A percentile compares a stretch with the other conserved stretches of the same genome.
These are phyloP conservation scores for Mycteria americana DNA, from an alignment of 2,797 vertebrate species.

Conservation along the genomic window DNA sequence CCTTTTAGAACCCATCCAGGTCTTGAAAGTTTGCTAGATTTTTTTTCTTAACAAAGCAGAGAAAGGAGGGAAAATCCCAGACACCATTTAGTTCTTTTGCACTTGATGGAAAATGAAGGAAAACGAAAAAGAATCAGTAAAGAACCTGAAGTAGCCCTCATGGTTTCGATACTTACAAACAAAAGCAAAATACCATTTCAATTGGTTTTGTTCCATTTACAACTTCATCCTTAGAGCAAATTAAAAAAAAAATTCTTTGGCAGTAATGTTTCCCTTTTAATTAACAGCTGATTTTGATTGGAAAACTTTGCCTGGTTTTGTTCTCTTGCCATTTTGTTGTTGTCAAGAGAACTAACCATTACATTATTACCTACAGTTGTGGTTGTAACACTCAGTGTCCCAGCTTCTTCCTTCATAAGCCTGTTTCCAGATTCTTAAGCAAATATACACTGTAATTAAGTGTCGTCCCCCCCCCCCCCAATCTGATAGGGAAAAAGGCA, in stretches of 20 bases:
- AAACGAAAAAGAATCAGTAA: not conserved
- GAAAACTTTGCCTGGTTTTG: not conserved
- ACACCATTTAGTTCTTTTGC: not conserved
- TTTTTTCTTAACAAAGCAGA: not conserved
- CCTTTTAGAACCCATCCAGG: not conserved
- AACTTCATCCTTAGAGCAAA: not conserved
- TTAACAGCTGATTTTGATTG: not conserved
- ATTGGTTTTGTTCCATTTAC: not conserved
- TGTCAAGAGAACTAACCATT: not conserved
- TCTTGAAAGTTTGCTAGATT: not conserved
- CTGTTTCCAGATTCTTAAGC: not conserved
- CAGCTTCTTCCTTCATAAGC: not conserved
- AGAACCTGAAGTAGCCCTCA: not conserved
- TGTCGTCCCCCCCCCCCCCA: not conserved
- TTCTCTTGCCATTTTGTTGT: not conserved
- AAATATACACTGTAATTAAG: not conserved
- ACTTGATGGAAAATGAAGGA: not conserved
- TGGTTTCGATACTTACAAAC: not conserved
- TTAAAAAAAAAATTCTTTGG: not conserved
- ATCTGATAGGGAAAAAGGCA: not conserved
- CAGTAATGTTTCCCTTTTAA: not conserved
- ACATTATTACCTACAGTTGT: not conserved
- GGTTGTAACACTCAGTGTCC: not conserved
- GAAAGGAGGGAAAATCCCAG: not conserved
- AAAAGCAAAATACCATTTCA: not conserved